These are phyloP conservation scores for Pionites leucogaster DNA, from an alignment of 2,113 vertebrate species.

Conservation along the genomic window DNA sequence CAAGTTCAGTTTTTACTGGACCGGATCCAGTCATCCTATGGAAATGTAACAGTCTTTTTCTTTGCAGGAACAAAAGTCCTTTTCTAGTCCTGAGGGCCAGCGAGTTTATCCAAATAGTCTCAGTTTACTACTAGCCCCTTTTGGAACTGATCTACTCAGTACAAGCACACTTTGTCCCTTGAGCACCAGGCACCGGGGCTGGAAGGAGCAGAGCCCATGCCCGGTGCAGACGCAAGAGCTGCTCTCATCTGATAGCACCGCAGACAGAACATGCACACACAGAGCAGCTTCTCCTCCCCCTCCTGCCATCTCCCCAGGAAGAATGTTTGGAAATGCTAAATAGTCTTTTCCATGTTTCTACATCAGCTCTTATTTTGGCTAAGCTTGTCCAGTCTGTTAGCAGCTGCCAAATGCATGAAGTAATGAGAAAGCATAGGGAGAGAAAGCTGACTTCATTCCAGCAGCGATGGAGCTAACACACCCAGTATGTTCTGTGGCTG, in stretches of 20 bases:
- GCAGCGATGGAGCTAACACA: neutral
- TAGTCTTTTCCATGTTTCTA: constrained; percentile 22
- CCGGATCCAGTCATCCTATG: constrained; percentile 65
- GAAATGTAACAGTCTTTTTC: constrained; percentile 60
- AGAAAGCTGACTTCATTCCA: constrained; percentile 37
- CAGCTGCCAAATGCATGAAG: constrained; percentile 51
- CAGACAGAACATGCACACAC: neutral
- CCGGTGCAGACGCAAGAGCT: neutral
- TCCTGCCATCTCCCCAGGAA: neutral
- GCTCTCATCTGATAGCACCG: neutral
- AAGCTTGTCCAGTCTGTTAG: neutral
- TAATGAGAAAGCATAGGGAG: constrained; percentile 15
- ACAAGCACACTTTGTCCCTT: constrained; percentile 73
- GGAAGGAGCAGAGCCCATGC: neutral
- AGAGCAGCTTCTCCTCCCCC: neutral
- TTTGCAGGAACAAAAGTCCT: constrained; percentile 78
- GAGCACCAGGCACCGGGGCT: neutral
- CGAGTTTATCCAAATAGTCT: constrained; percentile 83
- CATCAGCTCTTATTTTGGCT: constrained; percentile 27
- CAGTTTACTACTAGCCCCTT: constrained; percentile 70
- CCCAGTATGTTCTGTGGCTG: constrained; percentile 24
- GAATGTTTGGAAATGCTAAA: neutral
- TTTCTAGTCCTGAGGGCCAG: constrained; percentile 75
- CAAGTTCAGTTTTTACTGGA: constrained; percentile 76
- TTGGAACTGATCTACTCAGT: constrained; percentile 50